These are phyloP conservation scores for Druon quercuslanigerum DNA, from an alignment of 1,140 invertebrate species.

Conservation along the genomic window DNA sequence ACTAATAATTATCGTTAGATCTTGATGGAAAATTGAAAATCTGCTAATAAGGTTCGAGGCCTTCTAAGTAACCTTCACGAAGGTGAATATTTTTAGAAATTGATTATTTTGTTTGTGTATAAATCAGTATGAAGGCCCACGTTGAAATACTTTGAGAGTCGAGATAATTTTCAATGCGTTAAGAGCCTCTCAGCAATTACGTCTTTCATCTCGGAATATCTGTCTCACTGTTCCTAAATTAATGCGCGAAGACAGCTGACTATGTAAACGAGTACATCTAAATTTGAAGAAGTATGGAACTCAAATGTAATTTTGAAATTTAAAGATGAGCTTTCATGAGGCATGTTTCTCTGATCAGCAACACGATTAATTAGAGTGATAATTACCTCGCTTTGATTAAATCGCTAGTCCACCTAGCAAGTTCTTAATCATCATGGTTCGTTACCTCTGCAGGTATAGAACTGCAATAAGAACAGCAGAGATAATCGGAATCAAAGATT, in stretches of 20 bases:
- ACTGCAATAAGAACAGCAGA: conserved; percentile 18
- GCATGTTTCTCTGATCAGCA: background rate
- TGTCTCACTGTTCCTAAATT: conserved; percentile 60
- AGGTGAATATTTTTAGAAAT: background rate
- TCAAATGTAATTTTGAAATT: background rate
- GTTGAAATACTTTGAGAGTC: conserved; percentile 22
- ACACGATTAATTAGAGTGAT: conserved; percentile 4
- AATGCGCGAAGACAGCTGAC: conserved; percentile 56
- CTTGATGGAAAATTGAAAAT: background rate
- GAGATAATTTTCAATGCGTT: conserved; percentile 40
- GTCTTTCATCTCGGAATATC: conserved; percentile 58
- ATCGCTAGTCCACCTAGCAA: conserved; percentile 1
- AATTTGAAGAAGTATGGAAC: conserved; percentile 20
- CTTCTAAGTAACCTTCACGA: no score
- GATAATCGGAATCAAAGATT: conserved; percentile 21
- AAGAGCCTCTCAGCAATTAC: conserved; percentile 54
- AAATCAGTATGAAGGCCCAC: conserved; percentile 14
- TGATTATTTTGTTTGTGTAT: background rate
- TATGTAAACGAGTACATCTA: conserved; percentile 56
- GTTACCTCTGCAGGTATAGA: conserved; percentile 17
- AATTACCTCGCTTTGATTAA: conserved; percentile 17
- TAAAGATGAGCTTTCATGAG: background rate
- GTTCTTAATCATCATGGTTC: conserved; percentile 29
- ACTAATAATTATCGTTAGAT: background rate
- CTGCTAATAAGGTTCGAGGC: no score